phyloP scores from a whole-genome alignment of 35 echinoderm and acorn worm species.

The Stichopus chloronotus region DNA sequence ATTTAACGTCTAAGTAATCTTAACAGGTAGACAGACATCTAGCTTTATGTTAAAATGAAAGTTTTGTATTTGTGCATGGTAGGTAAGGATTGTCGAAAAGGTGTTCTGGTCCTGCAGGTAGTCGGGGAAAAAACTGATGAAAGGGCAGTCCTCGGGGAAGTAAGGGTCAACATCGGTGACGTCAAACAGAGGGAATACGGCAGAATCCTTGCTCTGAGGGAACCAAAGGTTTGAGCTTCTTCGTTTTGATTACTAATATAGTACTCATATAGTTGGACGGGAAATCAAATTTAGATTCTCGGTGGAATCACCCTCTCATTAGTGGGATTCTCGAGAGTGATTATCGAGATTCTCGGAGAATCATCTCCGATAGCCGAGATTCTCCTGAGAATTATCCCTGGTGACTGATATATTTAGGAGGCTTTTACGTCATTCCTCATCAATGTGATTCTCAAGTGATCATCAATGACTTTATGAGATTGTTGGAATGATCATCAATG shows the following conservation, averaged over 20 bases:
- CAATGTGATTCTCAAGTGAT: too few species aligned
- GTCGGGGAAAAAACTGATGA: not conserved
- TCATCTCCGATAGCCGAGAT: too few species aligned
- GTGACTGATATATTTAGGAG: too few species aligned
- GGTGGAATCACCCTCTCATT: not conserved
- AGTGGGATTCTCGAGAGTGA: not conserved
- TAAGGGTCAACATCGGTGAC: constrained; percentile 5
- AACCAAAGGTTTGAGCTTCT: constrained; percentile 25
- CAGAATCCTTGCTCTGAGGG: constrained; percentile 27
- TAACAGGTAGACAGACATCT: too few species aligned
- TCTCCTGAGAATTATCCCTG: too few species aligned
- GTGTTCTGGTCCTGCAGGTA: constrained; percentile 7
- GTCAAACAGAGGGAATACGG: constrained; percentile 38
- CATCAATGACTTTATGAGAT: too few species aligned
- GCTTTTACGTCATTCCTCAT: too few species aligned
- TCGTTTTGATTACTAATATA: not conserved
- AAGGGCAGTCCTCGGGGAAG: constrained; percentile 20
- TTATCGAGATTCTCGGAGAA: too few species aligned
- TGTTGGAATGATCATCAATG: too few species aligned
- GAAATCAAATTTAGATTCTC: not conserved
- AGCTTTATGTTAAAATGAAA: too few species aligned
- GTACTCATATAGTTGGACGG: not conserved
- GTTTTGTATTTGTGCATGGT: too few species aligned
- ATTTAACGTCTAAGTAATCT: too few species aligned
- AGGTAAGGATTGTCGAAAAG: constrained; percentile 14